phyloP scores from a whole-genome alignment of 2,888 invertebrate genomes.

The Argyresthia albistria region DNA sequence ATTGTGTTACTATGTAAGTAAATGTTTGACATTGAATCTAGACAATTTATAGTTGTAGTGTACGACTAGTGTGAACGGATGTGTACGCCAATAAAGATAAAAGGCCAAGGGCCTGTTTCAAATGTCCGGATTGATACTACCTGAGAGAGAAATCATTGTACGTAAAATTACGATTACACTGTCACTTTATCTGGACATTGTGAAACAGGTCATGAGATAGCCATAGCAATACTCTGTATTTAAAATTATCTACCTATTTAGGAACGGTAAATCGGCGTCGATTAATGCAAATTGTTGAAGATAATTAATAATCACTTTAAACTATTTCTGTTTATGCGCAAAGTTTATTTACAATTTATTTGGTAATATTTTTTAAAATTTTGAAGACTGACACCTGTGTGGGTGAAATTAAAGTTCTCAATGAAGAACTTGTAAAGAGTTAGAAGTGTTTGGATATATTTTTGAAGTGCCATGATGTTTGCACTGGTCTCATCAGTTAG shows the following conservation, averaged over 20 bases:
- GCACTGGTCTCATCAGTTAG: neutral
- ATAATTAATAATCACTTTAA: neutral
- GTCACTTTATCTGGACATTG: neutral
- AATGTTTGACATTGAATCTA: constrained; percentile 1
- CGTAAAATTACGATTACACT: too few relatives aligned
- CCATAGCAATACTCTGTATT: neutral
- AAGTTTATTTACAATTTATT: neutral
- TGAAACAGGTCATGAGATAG: neutral
- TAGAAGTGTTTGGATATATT: constrained; percentile 11
- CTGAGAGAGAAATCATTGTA: too few relatives aligned
- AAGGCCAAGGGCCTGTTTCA: neutral
- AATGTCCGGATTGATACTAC: too few relatives aligned
- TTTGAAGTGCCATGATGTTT: constrained; percentile 7
- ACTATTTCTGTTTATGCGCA: neutral
- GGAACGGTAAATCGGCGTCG: neutral
- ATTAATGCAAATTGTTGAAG: neutral
- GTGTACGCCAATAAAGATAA: neutral
- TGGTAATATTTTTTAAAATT: neutral
- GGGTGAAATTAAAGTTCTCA: neutral
- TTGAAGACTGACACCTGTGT: constrained; percentile 3
- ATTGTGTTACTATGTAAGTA: constrained; percentile 10
- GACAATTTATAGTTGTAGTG: neutral
- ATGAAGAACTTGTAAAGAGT: neutral
- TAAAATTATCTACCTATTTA: neutral
- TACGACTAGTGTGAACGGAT: neutral